These are phyloP conservation scores for Gobiocypris rarus DNA, from an alignment of 2,113 vertebrate species.

Conservation along the genomic window DNA sequence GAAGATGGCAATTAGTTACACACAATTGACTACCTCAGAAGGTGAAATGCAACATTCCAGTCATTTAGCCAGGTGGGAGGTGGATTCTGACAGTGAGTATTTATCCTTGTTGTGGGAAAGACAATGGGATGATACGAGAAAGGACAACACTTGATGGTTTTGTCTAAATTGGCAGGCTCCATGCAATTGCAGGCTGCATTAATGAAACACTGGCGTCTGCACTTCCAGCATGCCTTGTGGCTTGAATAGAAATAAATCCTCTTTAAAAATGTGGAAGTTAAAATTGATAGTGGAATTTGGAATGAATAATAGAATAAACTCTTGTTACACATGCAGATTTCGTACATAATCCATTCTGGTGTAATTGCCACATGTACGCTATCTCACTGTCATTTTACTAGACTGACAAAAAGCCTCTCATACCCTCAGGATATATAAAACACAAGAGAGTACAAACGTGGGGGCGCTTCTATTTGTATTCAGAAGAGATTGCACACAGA, in stretches of 20 bases:
- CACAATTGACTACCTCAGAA: constrained; percentile 49
- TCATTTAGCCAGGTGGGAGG: constrained; percentile 48
- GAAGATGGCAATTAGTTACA: constrained; percentile 52
- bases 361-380: constrained; percentile 43
- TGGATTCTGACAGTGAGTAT: constrained; percentile 42
- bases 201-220: constrained; percentile 38
- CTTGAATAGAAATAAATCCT: constrained; percentile 9
- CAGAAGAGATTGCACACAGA: constrained; percentile 45
- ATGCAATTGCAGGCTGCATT: neutral
- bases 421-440: constrained; percentile 49
- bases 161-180: neutral
- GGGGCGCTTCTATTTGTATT: constrained; percentile 53
- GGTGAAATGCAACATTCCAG: constrained; percentile 47
- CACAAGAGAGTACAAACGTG: constrained; percentile 16
- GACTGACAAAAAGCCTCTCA: constrained; percentile 22
- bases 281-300: constrained; percentile 23
- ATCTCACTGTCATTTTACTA: constrained; percentile 10
- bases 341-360: constrained; percentile 13
- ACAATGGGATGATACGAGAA: constrained; percentile 5
- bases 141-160: constrained; percentile 25
- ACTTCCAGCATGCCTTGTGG: constrained; percentile 20
- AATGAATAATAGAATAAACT: constrained; percentile 27
- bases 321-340: constrained; percentile 33
- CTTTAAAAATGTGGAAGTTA: constrained; percentile 18
- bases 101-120: constrained; percentile 4